Conservation (phyloP, 2,113 vertebrate species). For the Macquaria ambigua region DNA sequence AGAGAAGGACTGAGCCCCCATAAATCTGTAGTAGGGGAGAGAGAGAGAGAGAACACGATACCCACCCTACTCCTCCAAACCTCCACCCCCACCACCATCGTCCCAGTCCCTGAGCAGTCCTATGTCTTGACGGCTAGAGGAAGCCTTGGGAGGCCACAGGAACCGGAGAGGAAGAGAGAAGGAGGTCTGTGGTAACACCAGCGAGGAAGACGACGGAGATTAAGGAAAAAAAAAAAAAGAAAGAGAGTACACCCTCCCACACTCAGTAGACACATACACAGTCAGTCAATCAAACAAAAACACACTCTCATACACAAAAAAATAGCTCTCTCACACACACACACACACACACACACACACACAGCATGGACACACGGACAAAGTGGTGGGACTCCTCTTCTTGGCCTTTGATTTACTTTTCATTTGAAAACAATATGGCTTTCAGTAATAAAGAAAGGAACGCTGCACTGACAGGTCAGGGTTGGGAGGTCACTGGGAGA, state of each 20-base stretch:
- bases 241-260: conserved; percentile 50
- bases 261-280: conserved; percentile 33
- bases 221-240: conserved; percentile 30
- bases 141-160: conserved; percentile 77
- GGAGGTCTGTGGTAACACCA: conserved; percentile 73
- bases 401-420: conserved; percentile 82
- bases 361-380: conserved; percentile 44
- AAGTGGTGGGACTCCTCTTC: conserved; percentile 66
- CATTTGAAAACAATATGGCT: conserved; percentile 84
- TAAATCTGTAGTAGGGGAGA: conserved; percentile 87
- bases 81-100: conserved; percentile 60
- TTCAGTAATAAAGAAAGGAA: conserved; percentile 83
- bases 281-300: conserved; percentile 65
- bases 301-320: conserved; percentile 60
- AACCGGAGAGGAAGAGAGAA: conserved; percentile 76
- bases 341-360: conserved; percentile 43
- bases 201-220: conserved; percentile 61
- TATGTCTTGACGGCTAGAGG: conserved; percentile 74
- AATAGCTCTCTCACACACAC: conserved; percentile 25
- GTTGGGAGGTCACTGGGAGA: conserved; percentile 91
- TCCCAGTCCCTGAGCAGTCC: conserved; percentile 75
- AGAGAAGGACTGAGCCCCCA: conserved; percentile 86
- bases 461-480: conserved; percentile 85
- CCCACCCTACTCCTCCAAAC: conserved; percentile 64
- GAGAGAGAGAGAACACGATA: conserved; percentile 83